A percentile compares a stretch with the other conserved stretches of the same genome.
Conservation (phyloP, 2,113 vertebrate genomes). For the Lipophrys pholis region DNA sequence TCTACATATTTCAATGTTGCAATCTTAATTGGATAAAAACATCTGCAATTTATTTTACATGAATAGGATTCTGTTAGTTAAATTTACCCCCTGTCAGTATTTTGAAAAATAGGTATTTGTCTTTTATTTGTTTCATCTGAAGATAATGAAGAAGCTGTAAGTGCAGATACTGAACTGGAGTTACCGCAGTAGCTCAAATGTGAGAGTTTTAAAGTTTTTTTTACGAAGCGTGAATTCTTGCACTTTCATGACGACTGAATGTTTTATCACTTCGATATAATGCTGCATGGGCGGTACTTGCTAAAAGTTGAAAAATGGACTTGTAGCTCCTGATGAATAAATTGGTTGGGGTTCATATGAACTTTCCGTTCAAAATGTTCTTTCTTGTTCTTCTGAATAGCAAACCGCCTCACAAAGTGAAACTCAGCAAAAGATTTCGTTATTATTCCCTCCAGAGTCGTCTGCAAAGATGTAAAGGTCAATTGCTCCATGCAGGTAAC, state of each 20-base stretch:
- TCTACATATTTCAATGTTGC: too few species aligned
- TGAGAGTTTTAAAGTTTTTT: neutral
- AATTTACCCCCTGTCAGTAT: too few species aligned
- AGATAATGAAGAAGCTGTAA: too few species aligned
- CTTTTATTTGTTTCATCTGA: too few species aligned
- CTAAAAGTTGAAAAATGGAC: neutral
- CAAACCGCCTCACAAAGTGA: too few species aligned
- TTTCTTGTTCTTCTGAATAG: too few species aligned
- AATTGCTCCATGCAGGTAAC: neutral
- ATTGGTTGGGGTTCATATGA: conserved; percentile 1
- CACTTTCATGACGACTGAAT: neutral
- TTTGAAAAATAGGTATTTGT: too few species aligned
- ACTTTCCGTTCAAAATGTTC: neutral
- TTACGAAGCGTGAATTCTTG: neutral
- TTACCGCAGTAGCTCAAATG: neutral
- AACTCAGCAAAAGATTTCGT: neutral
- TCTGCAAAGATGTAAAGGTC: neutral
- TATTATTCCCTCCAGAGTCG: neutral
- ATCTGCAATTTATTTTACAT: too few species aligned
- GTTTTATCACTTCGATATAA: neutral
- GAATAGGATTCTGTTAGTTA: too few species aligned
- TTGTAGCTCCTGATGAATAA: neutral
- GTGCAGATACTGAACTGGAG: too few species aligned
- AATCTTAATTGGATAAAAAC: too few species aligned
- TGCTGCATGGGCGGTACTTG: neutral